Percentiles rank a stretch among this genome's conserved stretches.
Conservation (phyloP, 2,888 invertebrate species). For the Drosophila borealis region DNA sequence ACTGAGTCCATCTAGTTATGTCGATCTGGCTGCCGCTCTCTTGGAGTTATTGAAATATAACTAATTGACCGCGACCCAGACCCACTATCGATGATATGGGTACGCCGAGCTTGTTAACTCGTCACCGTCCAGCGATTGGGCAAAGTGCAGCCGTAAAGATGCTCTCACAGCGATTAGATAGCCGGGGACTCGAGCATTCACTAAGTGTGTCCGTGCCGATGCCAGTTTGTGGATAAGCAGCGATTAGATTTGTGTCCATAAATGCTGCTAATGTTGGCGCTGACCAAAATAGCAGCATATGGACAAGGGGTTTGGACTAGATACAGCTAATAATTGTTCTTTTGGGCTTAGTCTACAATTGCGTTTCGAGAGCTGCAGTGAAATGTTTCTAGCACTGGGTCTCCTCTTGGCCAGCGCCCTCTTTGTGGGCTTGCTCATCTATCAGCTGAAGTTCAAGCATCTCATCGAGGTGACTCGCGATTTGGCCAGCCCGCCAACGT, state of each 20-base stretch:
- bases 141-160: constrained; percentile 39
- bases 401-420: constrained; percentile 51
- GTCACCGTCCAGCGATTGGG: constrained; percentile 6
- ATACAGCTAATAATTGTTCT: neutral
- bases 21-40: neutral
- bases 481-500: constrained; percentile 82
- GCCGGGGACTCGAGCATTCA: neutral
- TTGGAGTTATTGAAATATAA: neutral
- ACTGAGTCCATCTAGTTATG: neutral
- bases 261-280: neutral
- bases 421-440: constrained; percentile 54
- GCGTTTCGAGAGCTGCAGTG: neutral
- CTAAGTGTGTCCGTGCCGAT: neutral
- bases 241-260: constrained; percentile 43
- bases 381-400: constrained; percentile 65
- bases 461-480: constrained; percentile 72
- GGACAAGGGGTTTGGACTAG: neutral
- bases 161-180: constrained; percentile 38
- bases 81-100: neutral
- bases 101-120: neutral
- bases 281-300: neutral
- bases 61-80: neutral
- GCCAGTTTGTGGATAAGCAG: constrained; percentile 14
- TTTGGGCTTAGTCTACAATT: constrained; percentile 13
- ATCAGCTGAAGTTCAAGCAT: constrained; percentile 74